Percentiles rank a stretch among this genome's conserved stretches.
These are phyloP conservation scores for Acanthornis magna DNA, from an alignment of 2,797 vertebrate species.

Conservation along the genomic window DNA sequence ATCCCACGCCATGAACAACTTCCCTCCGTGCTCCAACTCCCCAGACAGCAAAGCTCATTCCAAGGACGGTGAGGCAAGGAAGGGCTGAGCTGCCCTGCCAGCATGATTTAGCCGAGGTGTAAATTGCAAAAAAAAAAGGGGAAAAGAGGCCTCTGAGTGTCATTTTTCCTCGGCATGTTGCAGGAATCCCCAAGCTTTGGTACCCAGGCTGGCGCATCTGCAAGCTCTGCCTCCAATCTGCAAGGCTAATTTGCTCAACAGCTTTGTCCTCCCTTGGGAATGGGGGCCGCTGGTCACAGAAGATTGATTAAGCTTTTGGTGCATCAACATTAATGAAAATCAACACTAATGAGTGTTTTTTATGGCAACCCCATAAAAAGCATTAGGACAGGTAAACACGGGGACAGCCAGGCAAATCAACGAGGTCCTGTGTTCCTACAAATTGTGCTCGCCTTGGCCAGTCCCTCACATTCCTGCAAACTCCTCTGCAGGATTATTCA, in stretches of 20 bases:
- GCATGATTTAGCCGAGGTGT: not conserved
- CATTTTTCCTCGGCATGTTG: not conserved
- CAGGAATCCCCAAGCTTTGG: constrained; percentile 20
- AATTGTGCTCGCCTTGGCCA: not conserved
- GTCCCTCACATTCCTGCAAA: not conserved
- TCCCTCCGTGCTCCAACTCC: not conserved
- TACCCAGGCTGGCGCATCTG: constrained; percentile 52
- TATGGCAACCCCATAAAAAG: constrained; percentile 70
- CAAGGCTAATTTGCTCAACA: constrained; percentile 75
- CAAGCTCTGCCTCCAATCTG: constrained; percentile 73
- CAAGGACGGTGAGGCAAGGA: not conserved
- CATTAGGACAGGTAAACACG: constrained; percentile 67
- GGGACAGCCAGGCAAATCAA: constrained; percentile 15
- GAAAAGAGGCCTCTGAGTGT: not conserved
- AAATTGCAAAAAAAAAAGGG: not conserved
- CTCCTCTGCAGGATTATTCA: not conserved
- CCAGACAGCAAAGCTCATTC: not conserved
- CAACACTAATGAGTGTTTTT: constrained; percentile 77
- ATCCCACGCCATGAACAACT: not conserved
- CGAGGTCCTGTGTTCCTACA: not conserved
- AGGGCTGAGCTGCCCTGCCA: not conserved
- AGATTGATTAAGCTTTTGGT: constrained; percentile 80
- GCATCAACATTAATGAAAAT: constrained; percentile 79
- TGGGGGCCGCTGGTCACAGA: constrained; percentile 74
- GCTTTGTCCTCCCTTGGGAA: constrained; percentile 70